phyloP scores from a whole-genome alignment of 2,113 vertebrate species.

The Dolichotis patagonum region DNA sequence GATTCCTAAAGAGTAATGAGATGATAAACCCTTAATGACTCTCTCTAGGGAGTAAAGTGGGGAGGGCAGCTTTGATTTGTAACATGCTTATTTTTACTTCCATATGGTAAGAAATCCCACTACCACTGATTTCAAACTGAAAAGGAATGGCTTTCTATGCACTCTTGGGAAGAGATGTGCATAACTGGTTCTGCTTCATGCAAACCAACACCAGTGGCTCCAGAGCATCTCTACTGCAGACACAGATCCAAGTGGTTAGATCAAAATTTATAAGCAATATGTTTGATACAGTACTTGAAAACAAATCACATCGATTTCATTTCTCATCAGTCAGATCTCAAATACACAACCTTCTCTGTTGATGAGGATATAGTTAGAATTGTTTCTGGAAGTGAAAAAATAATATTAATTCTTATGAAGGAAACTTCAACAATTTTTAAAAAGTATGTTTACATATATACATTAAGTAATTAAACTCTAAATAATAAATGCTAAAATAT shows the following conservation, averaged over 20 bases:
- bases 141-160: background rate
- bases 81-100: background rate
- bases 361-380: background rate
- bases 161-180: background rate
- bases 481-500: background rate
- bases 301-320: background rate
- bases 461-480: background rate
- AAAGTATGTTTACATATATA: too few species aligned
- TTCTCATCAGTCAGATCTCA: slow-evolving; percentile 18
- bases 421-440: background rate
- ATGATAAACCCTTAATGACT: background rate
- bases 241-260: background rate
- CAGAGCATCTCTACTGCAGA: background rate
- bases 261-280: background rate
- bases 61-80: background rate
- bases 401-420: background rate
- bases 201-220: background rate
- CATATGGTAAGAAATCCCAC: background rate
- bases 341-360: background rate
- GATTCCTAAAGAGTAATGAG: background rate
- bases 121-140: background rate
- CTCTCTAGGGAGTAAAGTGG: background rate
- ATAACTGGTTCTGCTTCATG: background rate
- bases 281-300: background rate
- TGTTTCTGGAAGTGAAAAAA: background rate